Base-by-base conservation (phyloP, 2,797 vertebrate species). In the Macrochelys suwanniensis region DNA sequence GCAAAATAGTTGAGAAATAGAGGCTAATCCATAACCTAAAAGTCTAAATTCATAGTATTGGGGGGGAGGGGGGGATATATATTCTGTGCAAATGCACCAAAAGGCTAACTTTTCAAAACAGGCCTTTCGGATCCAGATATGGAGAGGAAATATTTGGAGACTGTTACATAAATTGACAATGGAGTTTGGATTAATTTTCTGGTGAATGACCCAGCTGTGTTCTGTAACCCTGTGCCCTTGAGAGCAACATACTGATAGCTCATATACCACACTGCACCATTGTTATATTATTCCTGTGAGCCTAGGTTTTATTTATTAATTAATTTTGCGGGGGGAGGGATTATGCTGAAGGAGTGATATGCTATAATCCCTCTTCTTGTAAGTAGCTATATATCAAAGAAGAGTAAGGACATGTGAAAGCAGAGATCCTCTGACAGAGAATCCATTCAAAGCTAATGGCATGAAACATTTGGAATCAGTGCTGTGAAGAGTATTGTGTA, bases 1-100 rank as follows among this genome's bases (percentile, higher is more conserved):
- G 93, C 93, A 97, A 95, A 96, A 95, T 96, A 97, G 96, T 89
- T 92, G 88, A 92, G 94, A 89, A 89, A 97, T 96, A 90, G 17
- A 95, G 90, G 79, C 94, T 95, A 88, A 90, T 92, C 92, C 1
- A 3, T 93, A 97, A 80, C 81, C 92, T 95, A 95, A 13, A 59
- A 92, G 71, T 96, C 94, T 94, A 95, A 95, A 96, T 95, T 96
- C 95, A 91, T 96, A 94, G 87, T 96, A 93, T 89, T 92, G 90
- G 91, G 87, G 92, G 93, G 96, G 93, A 80, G 90, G 91, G 87
- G 92, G 93, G 96, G 93, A 81, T 76, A 87, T 81, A 92, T 97
- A 89, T 95, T 97, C 85, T 94, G 94, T 94, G 92, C 90, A 91
- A 82, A 74, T 37, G 2, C 78, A 96, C 78, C 33, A 54, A 86